Base-by-base conservation (phyloP, 2,113 vertebrate species). In the Ceyx margarethae region DNA sequence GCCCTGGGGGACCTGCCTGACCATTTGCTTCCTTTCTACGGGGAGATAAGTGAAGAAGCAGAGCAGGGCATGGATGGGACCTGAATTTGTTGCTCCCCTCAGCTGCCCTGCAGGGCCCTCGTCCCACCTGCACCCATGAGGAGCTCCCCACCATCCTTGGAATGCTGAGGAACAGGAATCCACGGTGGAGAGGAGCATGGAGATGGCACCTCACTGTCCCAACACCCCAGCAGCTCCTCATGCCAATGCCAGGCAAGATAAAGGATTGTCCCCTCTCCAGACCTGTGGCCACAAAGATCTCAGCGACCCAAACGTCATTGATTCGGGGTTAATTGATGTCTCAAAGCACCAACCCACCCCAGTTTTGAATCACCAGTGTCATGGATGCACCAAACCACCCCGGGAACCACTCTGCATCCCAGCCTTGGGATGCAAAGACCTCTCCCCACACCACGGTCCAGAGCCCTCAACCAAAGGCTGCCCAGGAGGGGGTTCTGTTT, bases 291-390 rank as follows among this genome's bases (percentile, higher is more conserved):
- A 13, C 2, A 1, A 79, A 8, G 37, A 8, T 15, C 74, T 48
- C 33, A 15, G 8, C 0, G 6, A 26, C 2, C 18, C 48, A 28
- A 29, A 18, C 22, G 10, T 22, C 64, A 31, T 8, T 1, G 22
- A 50, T 2, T 10, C 1, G 5, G 26, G 29, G 28, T 11, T n/a
- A 56, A 8, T 3, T 4, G 1, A 18, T 2, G 14, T 21, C 40
- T 26, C 2, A 6, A 13, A 4, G 33, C 61, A 33, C 23, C 61
- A 13, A 50, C 22, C 7, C 35, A 5, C 29, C 10, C 14, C 6
- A 2, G 8, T 29, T 56, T 56, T 29, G 28, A 23, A 35, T 40
- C 46, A 8, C 7, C 5, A 1, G 12, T 4, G 23, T 29, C 48
- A 33, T 1, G 11, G 17, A 23, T 4, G 19, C 62, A 35, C 25